Evolutionary conservation across 2,797 vertebrate species (phyloP).

Genomic region (Enteromius argenteus): DNA sequence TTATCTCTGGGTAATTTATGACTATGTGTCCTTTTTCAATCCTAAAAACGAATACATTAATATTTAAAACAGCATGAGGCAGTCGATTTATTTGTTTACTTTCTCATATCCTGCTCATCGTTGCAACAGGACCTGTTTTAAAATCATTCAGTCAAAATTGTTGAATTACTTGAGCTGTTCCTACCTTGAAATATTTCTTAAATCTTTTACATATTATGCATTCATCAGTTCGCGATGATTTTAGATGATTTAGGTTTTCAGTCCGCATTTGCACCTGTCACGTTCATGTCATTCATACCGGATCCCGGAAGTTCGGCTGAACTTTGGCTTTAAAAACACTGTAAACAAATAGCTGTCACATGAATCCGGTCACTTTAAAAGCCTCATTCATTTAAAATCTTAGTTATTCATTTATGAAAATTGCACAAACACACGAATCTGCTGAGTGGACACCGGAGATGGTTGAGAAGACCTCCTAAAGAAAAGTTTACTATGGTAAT

Average conservation of each 20-base stretch:
- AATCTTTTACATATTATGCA: neutral
- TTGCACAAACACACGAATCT: neutral
- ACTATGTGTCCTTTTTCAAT: neutral
- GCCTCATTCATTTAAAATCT: neutral
- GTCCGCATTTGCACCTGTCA: neutral
- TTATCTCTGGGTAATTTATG: neutral
- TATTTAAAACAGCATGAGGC: neutral
- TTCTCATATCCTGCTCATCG: neutral
- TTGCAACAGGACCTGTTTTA: neutral
- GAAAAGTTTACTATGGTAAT: neutral
- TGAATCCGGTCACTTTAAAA: neutral
- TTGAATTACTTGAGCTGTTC: neutral
- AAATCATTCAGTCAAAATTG: neutral
- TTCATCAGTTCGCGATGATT: slow-evolving; percentile 8
- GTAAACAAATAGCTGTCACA: slow-evolving; percentile 34
- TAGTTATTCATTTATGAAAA: slow-evolving; percentile 33
- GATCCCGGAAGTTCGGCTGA: slow-evolving; percentile 44
- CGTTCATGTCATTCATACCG: slow-evolving; percentile 10
- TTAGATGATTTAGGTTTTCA: neutral
- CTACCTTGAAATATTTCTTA: slow-evolving; percentile 26
- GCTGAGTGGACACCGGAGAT: neutral
- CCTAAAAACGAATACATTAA: neutral
- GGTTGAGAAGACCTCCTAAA: neutral
- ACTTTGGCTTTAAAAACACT: slow-evolving; percentile 30
- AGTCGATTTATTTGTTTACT: neutral